Evolutionary conservation across 2,113 vertebrate genomes (phyloP).

Genomic region (Etheostoma spectabile): DNA sequence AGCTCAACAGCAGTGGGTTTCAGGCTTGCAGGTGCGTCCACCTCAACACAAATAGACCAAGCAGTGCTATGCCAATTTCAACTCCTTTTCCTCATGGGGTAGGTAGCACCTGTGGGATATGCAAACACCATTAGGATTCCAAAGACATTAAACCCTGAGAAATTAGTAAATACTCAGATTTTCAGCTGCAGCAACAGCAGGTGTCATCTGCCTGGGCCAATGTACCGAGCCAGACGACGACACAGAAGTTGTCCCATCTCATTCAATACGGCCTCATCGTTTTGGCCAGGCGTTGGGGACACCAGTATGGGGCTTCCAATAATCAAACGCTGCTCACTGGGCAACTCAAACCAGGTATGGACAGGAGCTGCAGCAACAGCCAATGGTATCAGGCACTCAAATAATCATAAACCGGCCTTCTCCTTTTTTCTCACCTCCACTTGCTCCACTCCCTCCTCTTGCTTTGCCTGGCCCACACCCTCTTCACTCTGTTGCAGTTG

Average conservation of each 20-base stretch:
- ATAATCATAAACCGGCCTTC: slow-evolving; percentile 81
- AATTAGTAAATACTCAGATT: slow-evolving; percentile 67
- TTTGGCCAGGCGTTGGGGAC: slow-evolving; percentile 74
- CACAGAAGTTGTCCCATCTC: slow-evolving; percentile 76
- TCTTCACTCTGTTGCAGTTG: slow-evolving; percentile 78
- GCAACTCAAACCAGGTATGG: slow-evolving; percentile 75
- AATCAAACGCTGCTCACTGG: slow-evolving; percentile 73
- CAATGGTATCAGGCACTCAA: slow-evolving; percentile 77
- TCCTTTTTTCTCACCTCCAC: slow-evolving; percentile 78
- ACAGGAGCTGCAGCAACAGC: slow-evolving; percentile 74
- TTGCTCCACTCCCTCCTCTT: slow-evolving; percentile 77
- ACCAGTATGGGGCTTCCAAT: slow-evolving; percentile 81
- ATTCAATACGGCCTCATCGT: slow-evolving; percentile 71
- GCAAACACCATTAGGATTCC: slow-evolving; percentile 67
- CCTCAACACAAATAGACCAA: slow-evolving; percentile 74
- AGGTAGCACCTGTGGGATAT: slow-evolving; percentile 77
- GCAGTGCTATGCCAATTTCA: slow-evolving; percentile 62
- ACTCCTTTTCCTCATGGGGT: slow-evolving; percentile 60
- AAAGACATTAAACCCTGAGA: slow-evolving; percentile 73
- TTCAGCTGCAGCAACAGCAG: slow-evolving; percentile 75
- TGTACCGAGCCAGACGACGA: slow-evolving; percentile 53
- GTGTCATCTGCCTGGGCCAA: slow-evolving; percentile 68
- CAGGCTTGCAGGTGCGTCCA: slow-evolving; percentile 59
- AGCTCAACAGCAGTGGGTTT: slow-evolving; percentile 70
- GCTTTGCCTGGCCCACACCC: slow-evolving; percentile 77